Evolutionary conservation across 2,888 invertebrate species (phyloP).

Genomic region (Phanerotoma sp.): DNA sequence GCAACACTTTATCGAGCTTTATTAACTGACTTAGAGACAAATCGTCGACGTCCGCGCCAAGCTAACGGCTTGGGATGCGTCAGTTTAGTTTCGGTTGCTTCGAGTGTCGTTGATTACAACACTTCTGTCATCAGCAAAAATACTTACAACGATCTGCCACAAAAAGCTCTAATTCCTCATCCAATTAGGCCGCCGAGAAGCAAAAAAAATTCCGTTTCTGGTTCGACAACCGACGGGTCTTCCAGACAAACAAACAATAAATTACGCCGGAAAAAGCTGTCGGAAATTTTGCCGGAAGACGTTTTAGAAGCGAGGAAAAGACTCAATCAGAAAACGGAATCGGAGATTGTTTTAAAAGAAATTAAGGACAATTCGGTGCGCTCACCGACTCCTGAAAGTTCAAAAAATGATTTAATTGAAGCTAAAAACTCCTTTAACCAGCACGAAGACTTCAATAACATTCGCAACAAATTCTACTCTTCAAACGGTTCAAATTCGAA

Average conservation of each 20-base stretch:
- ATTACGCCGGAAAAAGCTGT: conserved; percentile 39
- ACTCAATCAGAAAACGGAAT: conserved; percentile 21
- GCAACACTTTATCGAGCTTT: conserved; percentile 88
- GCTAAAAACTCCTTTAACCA: conserved; percentile 1
- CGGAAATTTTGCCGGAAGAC: conserved; percentile 50
- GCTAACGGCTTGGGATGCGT: conserved; percentile 75
- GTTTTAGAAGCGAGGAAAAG: conserved; percentile 46
- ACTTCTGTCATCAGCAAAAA: conserved; percentile 27
- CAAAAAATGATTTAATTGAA: conserved; percentile 3
- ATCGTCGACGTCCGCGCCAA: conserved; percentile 66
- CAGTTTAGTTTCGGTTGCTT: conserved; percentile 63
- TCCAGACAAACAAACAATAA: conserved; percentile 39
- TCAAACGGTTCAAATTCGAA: not conserved
- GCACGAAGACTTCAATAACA: conserved; percentile 4
- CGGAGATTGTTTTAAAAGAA: conserved; percentile 17
- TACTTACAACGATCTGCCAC: conserved; percentile 4
- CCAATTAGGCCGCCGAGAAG: conserved; percentile 75
- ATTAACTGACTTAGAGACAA: conserved; percentile 63
- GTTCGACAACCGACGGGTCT: conserved; percentile 41
- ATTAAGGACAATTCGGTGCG: conserved; percentile 9
- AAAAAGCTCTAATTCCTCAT: conserved; percentile 38
- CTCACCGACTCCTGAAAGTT: conserved; percentile 3
- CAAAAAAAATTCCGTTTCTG: conserved; percentile 66
- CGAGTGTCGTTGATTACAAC: conserved; percentile 40
- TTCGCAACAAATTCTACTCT: conserved; percentile 19